A percentile compares a stretch with the other conserved stretches of the same genome.
Conservation (phyloP, 2,113 vertebrate genomes). For the Sorex fumeus region DNA sequence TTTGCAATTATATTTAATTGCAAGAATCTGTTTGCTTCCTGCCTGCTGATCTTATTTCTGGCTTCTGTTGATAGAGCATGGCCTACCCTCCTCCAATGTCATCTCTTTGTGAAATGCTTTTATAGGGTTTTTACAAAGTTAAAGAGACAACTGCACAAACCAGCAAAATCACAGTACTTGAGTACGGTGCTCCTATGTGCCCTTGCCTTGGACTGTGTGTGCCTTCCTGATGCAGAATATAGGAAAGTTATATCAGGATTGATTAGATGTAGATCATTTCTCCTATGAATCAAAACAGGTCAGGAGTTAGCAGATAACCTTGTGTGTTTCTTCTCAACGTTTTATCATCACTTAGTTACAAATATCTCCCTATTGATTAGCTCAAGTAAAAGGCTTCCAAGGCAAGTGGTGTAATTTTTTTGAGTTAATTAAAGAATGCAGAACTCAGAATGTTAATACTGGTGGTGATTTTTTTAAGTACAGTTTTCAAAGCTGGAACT, state of each 20-base stretch:
- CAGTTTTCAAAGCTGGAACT: constrained; percentile 28
- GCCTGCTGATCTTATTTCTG: not conserved
- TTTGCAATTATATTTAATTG: constrained; percentile 3
- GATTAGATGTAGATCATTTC: constrained; percentile 53
- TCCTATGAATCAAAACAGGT: constrained; percentile 65
- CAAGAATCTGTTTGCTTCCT: not conserved
- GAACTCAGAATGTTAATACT: constrained; percentile 82
- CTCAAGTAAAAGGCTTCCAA: constrained; percentile 80
- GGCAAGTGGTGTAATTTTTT: constrained; percentile 86
- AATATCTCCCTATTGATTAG: constrained; percentile 83
- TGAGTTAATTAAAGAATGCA: constrained; percentile 87
- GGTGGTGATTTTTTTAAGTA: constrained; percentile 66
- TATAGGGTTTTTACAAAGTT: not conserved
- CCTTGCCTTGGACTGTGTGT: not conserved
- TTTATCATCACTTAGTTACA: constrained; percentile 82
- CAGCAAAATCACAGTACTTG: not conserved
- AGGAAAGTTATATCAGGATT: not conserved
- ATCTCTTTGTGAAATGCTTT: not conserved
- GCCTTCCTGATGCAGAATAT: not conserved
- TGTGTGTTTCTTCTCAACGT: constrained; percentile 82
- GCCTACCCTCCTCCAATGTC: accelerated
- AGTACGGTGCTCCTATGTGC: not conserved
- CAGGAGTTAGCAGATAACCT: constrained; percentile 74
- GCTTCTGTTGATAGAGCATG: accelerated
- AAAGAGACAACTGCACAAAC: not conserved